Evolutionary conservation across 2,113 vertebrate genomes (phyloP), one percentile per base, ranked within the genome.

Genomic region (Rafetus swinhoei): DNA sequence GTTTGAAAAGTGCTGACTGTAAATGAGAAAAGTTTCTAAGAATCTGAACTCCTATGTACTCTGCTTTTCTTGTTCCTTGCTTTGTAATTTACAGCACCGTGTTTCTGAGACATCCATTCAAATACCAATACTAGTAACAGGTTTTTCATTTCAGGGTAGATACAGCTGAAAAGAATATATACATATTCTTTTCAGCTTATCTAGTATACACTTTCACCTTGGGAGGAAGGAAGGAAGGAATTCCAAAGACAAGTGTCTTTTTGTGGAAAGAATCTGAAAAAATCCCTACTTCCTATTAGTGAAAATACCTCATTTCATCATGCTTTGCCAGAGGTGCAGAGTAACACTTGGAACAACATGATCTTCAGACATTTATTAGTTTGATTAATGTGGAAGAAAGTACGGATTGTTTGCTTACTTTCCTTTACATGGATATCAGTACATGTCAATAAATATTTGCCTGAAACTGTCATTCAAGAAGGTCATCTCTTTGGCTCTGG

Each of bases 21-120:
- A 94, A 95, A 89, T 84, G 95, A 93, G 87, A 56, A 29, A 21
- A n/a, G 79, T n/a, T 84, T 97, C 92, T 35, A 29, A 55, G 84
- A 85, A 27, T 62, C 62, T 91, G 21, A 62, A 93, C 69, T 87
- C 94, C 89, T 87, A 59, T 91, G 77, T 84, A 55, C 52, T 91
- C 89, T 60, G 45, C 53, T 88, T 93, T 92, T 1, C 1, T 76
- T 83, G 50, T 89, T 45, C 45, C 45, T 45, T 45, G 45, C 45
- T 45, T 45, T 45, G n/a, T 76, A 92, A 95, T 91, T 95, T 86
- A 39, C 82, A 81, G 83, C 74, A 39, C 81, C 83, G 25, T 84
- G 24, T 87, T 93, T 82, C 82, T 84, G 74, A 95, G 85, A 87
- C 56, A 88, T 85, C 88, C 87, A 9, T 95, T 97, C 69, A 32